Conservation (phyloP, 2,888 invertebrate species). For the Spilosoma lubricipeda region DNA sequence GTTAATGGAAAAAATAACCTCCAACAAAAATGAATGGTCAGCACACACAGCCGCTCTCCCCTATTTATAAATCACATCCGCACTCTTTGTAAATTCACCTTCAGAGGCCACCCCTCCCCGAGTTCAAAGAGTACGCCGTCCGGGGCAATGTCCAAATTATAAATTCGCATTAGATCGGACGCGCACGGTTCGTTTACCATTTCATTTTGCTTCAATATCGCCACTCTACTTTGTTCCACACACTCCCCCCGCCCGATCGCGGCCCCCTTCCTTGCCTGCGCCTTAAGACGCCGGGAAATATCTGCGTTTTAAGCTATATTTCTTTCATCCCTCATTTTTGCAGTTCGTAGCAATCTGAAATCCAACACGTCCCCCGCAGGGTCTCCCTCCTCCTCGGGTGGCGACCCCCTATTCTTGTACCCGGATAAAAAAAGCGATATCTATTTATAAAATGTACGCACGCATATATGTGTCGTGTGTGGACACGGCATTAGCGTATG, state of each 20-base stretch:
- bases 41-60: conserved; percentile 64
- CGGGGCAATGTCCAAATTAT: conserved; percentile 86
- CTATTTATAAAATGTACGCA: conserved; percentile 86
- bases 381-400: conserved; percentile 76
- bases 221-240: conserved; percentile 87
- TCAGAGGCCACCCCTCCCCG: conserved; percentile 70
- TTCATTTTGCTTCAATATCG: conserved; percentile 87
- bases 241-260: conserved; percentile 73
- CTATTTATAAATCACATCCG: conserved; percentile 82
- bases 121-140: conserved; percentile 83
- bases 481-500: conserved; percentile 77
- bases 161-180: conserved; percentile 87
- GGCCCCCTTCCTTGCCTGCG: conserved; percentile 61
- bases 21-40: conserved; percentile 71
- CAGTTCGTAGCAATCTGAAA: conserved; percentile 87
- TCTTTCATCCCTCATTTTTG: conserved; percentile 88
- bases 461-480: conserved; percentile 77
- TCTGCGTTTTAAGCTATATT: conserved; percentile 88
- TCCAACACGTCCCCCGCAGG: conserved; percentile 86
- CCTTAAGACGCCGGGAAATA: conserved; percentile 87
- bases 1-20: conserved; percentile 72
- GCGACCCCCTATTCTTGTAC: conserved; percentile 84
- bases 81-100: conserved; percentile 81
- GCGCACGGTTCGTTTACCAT: conserved; percentile 86
- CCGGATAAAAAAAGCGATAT: conserved; percentile 86